Evolutionary conservation across 37 sponge, comb jelly and placozoan species (phyloP), one percentile per base, ranked within the genome.

Genomic region (Halichondria panicea): DNA sequence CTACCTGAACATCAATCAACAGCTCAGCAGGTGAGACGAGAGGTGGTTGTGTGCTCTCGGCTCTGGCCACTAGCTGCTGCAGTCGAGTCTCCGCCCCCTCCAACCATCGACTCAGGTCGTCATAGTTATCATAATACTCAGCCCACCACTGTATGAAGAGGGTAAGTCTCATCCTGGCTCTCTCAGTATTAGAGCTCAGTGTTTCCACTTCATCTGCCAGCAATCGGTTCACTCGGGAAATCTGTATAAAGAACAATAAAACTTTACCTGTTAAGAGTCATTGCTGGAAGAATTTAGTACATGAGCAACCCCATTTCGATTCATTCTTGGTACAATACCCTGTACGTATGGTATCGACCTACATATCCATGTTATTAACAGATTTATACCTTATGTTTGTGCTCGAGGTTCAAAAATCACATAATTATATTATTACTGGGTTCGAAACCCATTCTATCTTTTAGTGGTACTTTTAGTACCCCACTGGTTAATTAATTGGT

Each of bases 91-190:
- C 81, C 63, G 40, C 64, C 39, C 27, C 71, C 45, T 81, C 72
- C 54, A 81, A 15, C 81, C 81, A 81, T 27, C 63, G 72, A 12
- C 5, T 19, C 40, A 81, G 21, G 39, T 81, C 72, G 13, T 45
- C 81, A 61, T 62, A 37, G 63, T 63, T 71, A 60, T 53, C 40
- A 3, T 71, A 8, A 48, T 54, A 85, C 68, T 78, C 78, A 41
- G 31, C 78, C 85, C 85, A 85, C 73, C 71, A 71, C 50, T 70
- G 66, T 18, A 85, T 70, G 58, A 85, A 35, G 40, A 70, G 78
- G 55, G 59, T 53, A 11, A 77, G 60, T 3, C 71, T 64, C 8
- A 31, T 41, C 3, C 19, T 33, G 18, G 72, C 79, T 4, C 18
- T 45, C 25, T 48, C 40, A 15, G 71, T 43, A 2, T 35, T 27